Evolutionary conservation across 37 sponge, comb jelly and placozoan genomes (phyloP).

Genomic region (Chondrilla cf. caribensis): DNA sequence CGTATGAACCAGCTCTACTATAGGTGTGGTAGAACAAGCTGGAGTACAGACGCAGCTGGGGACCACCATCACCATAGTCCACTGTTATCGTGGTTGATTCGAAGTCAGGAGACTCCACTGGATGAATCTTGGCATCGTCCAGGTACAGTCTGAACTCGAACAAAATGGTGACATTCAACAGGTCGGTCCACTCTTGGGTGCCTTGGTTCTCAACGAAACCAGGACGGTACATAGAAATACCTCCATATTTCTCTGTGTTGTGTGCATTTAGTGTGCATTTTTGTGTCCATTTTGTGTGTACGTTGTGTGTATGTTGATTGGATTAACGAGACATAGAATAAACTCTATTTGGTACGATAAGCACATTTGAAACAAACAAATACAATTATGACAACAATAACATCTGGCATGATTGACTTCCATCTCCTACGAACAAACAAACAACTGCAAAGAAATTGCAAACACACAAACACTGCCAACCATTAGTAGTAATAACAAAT

Average conservation of each 20-base stretch:
- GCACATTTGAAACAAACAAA: too few species aligned
- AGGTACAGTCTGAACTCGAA: neutral
- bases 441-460: too few species aligned
- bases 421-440: too few species aligned
- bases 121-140: neutral
- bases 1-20: neutral
- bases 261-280: too few species aligned
- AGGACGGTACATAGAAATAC: neutral
- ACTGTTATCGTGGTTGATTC: neutral
- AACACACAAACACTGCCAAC: neutral
- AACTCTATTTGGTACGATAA: too few species aligned
- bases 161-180: neutral
- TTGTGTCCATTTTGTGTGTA: too few species aligned
- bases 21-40: conserved; percentile 17
- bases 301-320: too few species aligned
- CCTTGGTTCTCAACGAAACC: neutral
- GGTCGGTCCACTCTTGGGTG: neutral
- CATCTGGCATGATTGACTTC: too few species aligned
- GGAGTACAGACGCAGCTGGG: too few species aligned
- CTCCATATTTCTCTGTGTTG: neutral
- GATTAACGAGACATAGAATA: too few species aligned
- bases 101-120: neutral
- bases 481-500: too few species aligned
- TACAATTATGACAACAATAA: too few species aligned
- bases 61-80: conserved; percentile 8